phyloP scores from a whole-genome alignment of 2,888 invertebrate genomes.

The Troilus luridus region DNA sequence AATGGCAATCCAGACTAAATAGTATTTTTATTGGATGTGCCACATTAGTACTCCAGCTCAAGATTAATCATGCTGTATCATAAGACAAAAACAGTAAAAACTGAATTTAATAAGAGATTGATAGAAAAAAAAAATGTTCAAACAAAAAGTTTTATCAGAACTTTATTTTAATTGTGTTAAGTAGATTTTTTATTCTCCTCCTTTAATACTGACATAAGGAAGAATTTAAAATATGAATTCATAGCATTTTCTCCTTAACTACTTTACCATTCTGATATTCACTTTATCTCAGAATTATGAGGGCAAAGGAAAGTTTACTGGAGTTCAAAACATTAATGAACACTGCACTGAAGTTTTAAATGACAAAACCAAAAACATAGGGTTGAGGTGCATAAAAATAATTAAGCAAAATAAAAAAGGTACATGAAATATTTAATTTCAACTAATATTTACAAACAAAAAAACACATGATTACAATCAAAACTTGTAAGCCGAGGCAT shows the following conservation, averaged over 20 bases:
- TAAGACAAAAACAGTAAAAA: no score
- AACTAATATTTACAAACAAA: neutral
- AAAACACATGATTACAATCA: neutral
- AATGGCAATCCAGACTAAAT: no score
- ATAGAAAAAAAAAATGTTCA: no score
- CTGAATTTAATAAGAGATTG: no score
- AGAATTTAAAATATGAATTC: neutral
- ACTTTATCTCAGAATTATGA: neutral
- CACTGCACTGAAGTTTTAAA: neutral
- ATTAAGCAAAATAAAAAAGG: neutral
- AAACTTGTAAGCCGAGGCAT: conserved; percentile 64
- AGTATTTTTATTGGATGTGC: no score
- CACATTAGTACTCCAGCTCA: no score
- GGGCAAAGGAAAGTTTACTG: neutral
- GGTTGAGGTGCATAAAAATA: neutral
- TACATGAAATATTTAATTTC: neutral
- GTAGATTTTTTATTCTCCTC: no score
- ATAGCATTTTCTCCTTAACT: neutral
- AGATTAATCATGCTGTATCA: no score
- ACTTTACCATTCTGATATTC: neutral
- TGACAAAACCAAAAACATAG: neutral
- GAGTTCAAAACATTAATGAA: neutral
- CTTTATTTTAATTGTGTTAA: no score
- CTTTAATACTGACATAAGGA: neutral
- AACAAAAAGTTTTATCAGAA: no score